These are phyloP conservation scores for Byasa hedistus DNA, from an alignment of 2,888 invertebrate species.

Conservation along the genomic window DNA sequence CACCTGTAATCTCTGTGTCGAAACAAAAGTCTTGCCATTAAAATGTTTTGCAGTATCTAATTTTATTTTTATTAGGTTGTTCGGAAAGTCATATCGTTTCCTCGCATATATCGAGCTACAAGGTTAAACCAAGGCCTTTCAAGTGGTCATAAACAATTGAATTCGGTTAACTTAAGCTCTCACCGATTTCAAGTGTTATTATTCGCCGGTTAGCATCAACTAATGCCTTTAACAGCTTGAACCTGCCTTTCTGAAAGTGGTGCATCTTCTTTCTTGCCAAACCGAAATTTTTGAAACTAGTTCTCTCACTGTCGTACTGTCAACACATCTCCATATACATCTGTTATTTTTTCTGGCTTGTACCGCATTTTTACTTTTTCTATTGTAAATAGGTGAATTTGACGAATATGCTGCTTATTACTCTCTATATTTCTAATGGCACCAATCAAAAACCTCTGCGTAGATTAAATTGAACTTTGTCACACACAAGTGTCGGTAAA, in stretches of 20 bases:
- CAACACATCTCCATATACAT: not conserved
- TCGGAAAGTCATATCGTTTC: no score
- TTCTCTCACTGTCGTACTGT: not conserved
- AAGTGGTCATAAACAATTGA: conserved; percentile 29
- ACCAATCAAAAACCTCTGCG: no score
- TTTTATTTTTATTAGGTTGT: no score
- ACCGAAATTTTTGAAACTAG: not conserved
- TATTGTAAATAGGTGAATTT: not conserved
- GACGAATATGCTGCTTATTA: not conserved
- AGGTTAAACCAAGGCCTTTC: conserved; percentile 33
- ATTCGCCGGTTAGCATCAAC: conserved; percentile 37
- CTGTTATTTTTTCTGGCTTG: not conserved
- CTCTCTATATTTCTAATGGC: no score
- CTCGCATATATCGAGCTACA: no score
- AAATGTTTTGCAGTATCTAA: no score
- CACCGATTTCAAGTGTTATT: conserved; percentile 36
- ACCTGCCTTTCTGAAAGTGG: conserved; percentile 29
- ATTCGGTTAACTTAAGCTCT: conserved; percentile 34
- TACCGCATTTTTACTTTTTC: conserved; percentile 5
- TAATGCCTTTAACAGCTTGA: conserved; percentile 27
- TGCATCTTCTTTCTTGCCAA: not conserved
- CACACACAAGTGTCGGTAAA: no score
- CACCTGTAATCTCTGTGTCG: no score
- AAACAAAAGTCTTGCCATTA: no score
- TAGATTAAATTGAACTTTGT: no score